Base-by-base conservation (phyloP, 2,888 invertebrate species). In the Callyntrura sp. region DNA sequence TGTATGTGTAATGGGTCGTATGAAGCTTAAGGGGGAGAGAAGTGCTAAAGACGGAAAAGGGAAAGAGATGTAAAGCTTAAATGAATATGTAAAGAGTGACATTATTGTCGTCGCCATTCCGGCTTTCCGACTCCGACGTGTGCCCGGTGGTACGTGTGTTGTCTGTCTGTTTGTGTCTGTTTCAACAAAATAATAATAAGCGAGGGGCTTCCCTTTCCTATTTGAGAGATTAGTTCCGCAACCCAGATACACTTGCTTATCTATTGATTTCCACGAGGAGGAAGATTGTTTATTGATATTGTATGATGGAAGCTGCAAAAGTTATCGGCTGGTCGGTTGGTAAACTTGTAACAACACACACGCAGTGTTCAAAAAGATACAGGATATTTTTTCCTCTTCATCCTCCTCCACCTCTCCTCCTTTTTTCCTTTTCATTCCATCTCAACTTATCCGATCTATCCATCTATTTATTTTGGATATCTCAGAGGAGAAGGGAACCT, bases 221-320 rank as follows among this genome's bases (percentile, higher is more conserved):
- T 12, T n/a, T 12, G 14, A 5, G 14, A 55, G 3, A 9, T n/a
- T 55, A 3, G 14, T 14, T 12, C 14, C 55, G 57, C 57, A 57
- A 57, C 57, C 57, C 57, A 20, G 57, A 11, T 62, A 62, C 62
- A 62, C 25, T 25, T 62, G 62, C 25, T n/a, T 62, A 62, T 12
- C 62, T 60, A 2, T 60, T 60, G n/a, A n/a, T n/a, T n/a, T n/a
- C n/a, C n/a, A n/a, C n/a, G n/a, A n/a, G n/a, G 3, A 60, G 17
- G 20, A 55, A 60, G 23, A 12, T 25, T 62, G 62, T 62, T 62
- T 62, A 25, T 62, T 62, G 17, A 62, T 62, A 25, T 25, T 62
- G 25, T 55, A 55, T 55, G 6, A 55, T 25, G 62, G 11, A 62
- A 62, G 62, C 25, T 62, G 17, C 5, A 8, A n/a, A 25, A 62